phyloP scores from a whole-genome alignment of 2,113 vertebrate species.

The Pleuronectes platessa region DNA sequence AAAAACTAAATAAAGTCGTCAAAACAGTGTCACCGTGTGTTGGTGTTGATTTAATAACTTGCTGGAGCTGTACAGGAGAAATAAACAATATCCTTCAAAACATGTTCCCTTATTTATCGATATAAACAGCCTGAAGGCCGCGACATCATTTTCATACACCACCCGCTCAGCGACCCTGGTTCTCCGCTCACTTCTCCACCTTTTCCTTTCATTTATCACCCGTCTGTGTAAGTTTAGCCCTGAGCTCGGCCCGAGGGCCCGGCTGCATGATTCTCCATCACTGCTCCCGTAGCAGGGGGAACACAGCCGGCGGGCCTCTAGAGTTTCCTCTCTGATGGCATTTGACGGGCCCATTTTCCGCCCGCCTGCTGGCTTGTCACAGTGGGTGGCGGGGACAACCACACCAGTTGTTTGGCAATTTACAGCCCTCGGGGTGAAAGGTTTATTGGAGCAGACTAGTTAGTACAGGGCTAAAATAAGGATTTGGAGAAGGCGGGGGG shows the following conservation, averaged over 20 bases:
- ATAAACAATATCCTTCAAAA: too few species aligned
- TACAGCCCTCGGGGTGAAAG: slow-evolving; percentile 77
- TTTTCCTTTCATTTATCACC: not conserved
- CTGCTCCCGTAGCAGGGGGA: slow-evolving; percentile 21
- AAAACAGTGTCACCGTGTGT: not conserved
- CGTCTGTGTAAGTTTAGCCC: not conserved
- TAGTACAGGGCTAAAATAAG: slow-evolving; percentile 81
- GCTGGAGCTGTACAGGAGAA: not conserved
- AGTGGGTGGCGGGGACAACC: slow-evolving; percentile 81
- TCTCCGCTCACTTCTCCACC: not conserved
- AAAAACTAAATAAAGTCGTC: too few species aligned
- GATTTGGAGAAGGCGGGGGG: slow-evolving; percentile 63
- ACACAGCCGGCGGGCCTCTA: slow-evolving; percentile 62
- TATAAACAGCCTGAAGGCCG: not conserved
- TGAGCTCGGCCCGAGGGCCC: not conserved
- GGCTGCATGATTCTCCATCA: slow-evolving; percentile 25
- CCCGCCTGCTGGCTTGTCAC: slow-evolving; percentile 63
- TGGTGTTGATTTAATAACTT: not conserved
- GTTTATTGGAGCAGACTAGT: slow-evolving; percentile 81
- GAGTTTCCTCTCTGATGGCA: slow-evolving; percentile 80
- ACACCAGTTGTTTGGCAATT: slow-evolving; percentile 82
- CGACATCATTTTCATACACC: not conserved
- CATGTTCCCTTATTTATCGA: too few species aligned
- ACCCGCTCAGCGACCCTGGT: not conserved
- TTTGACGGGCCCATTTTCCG: slow-evolving; percentile 75